phyloP scores from a whole-genome alignment of 2,113 vertebrate genomes.

The Mobula hypostoma region DNA sequence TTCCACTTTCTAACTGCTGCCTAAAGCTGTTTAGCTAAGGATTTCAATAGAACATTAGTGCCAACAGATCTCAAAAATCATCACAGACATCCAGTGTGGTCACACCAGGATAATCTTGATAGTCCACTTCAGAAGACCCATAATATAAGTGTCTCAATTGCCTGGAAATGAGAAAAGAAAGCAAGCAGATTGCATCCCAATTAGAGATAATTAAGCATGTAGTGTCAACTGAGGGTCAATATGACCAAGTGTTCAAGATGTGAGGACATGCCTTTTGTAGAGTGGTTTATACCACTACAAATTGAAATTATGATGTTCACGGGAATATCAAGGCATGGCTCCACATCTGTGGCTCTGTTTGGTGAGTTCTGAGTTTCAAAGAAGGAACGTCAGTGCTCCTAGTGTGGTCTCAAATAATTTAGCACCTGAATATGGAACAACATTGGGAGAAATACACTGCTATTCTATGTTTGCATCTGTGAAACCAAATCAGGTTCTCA shows the following conservation, averaged over 20 bases:
- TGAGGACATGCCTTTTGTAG: not conserved
- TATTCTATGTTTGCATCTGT: not conserved
- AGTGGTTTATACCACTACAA: not conserved
- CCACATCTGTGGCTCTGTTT: not conserved
- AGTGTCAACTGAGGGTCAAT: not conserved
- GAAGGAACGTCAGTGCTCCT: not conserved
- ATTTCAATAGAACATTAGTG: not conserved
- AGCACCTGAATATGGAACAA: not conserved
- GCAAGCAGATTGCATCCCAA: not conserved
- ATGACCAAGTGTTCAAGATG: not conserved
- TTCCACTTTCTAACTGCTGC: not conserved
- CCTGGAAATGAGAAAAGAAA: not conserved
- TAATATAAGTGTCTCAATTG: not conserved
- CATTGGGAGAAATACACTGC: not conserved
- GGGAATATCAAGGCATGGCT: not conserved
- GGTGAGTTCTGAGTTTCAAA: not conserved
- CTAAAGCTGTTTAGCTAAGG: not conserved
- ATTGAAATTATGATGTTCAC: not conserved
- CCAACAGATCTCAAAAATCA: not conserved
- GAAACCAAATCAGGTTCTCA: not conserved
- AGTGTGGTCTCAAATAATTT: not conserved
- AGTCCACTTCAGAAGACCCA: not conserved
- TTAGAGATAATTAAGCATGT: not conserved
- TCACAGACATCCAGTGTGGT: not conserved
- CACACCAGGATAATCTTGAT: not conserved